Evolutionary conservation across 2,888 invertebrate species (phyloP).

Genomic region (Erebia palarica): DNA sequence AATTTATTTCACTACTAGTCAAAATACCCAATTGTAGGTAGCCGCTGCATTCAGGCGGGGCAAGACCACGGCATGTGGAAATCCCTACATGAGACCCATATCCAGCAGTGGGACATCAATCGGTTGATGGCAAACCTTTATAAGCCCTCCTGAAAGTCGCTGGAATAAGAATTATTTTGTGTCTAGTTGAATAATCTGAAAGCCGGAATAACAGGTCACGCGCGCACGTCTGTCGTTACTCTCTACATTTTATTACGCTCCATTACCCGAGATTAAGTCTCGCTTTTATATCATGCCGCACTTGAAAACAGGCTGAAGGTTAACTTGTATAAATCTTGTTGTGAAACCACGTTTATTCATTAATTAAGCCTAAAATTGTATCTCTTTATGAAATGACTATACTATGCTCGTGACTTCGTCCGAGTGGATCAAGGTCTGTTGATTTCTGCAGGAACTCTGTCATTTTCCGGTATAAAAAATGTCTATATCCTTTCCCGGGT

Average conservation of each 20-base stretch:
- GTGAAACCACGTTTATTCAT: neutral
- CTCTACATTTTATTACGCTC: slow-evolving; percentile 77
- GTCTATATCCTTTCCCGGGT: too few species aligned
- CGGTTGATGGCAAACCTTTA: neutral
- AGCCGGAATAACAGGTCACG: slow-evolving; percentile 73
- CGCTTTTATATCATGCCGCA: slow-evolving; percentile 15
- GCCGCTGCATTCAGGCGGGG: too few species aligned
- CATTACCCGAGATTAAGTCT: slow-evolving; percentile 77
- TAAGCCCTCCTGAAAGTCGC: slow-evolving; percentile 12
- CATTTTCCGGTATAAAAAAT: too few species aligned
- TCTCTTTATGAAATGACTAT: neutral
- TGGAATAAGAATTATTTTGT: slow-evolving; percentile 31
- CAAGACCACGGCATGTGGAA: too few species aligned
- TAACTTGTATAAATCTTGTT: slow-evolving; percentile 8
- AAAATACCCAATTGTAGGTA: too few species aligned
- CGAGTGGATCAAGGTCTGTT: too few species aligned
- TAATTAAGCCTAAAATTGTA: neutral
- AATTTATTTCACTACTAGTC: too few species aligned
- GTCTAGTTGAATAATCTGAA: slow-evolving; percentile 46
- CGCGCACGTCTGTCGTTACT: slow-evolving; percentile 76
- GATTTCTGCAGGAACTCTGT: too few species aligned
- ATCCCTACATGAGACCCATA: too few species aligned
- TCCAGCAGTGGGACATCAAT: too few species aligned
- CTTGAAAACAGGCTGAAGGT: slow-evolving; percentile 17
- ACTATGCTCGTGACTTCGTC: too few species aligned